Evolutionary conservation across 2,888 invertebrate species (phyloP).

Genomic region (Seladonia tumulorum): DNA sequence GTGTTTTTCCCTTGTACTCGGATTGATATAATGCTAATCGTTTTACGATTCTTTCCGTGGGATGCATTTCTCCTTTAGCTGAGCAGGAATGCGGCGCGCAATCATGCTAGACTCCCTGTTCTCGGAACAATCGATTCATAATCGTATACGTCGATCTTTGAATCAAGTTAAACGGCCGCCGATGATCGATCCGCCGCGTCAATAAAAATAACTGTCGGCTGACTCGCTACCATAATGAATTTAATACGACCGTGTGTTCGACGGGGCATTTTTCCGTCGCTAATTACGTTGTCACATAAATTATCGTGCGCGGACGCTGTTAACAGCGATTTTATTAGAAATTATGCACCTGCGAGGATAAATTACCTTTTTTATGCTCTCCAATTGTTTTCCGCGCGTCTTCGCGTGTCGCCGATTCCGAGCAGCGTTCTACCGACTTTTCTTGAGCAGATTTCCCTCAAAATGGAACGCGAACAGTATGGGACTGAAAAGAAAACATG

Average conservation of each 20-base stretch:
- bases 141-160: constrained; percentile 14
- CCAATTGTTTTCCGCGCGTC: background rate
- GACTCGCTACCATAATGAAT: background rate
- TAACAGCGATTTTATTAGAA: background rate
- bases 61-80: background rate
- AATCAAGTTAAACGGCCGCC: constrained; percentile 36
- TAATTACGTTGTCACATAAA: constrained; percentile 26
- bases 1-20: background rate
- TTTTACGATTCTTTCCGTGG: background rate
- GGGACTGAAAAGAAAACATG: too few relatives aligned
- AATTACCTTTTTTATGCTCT: background rate
- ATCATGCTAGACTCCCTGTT: constrained; percentile 21
- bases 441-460: background rate
- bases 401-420: background rate
- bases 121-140: constrained; percentile 27
- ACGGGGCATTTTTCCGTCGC: background rate
- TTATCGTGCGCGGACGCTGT: background rate
- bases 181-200: constrained; percentile 15
- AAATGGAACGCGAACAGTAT: too few relatives aligned
- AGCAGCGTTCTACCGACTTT: too few relatives aligned
- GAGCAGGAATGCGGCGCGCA: background rate
- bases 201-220: constrained; percentile 27
- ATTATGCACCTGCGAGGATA: background rate
- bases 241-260: background rate
- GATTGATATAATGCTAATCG: background rate